A percentile compares a stretch with the other conserved stretches of the same genome.
Conservation (phyloP, 2,888 invertebrate genomes). For the Melieria omissa region DNA sequence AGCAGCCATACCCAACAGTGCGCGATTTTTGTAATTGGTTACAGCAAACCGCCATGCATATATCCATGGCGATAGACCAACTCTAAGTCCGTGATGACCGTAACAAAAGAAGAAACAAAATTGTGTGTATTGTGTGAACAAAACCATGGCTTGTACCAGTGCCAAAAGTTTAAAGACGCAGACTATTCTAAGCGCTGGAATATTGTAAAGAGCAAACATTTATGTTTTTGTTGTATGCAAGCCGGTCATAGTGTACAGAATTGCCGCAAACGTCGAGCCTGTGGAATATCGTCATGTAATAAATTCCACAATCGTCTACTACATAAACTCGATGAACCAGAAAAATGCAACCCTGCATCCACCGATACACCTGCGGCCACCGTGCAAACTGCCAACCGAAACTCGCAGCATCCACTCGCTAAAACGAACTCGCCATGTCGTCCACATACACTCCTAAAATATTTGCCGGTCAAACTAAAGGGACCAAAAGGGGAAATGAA, state of each 20-base stretch:
- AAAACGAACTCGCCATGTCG: not conserved
- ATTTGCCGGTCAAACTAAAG: not conserved
- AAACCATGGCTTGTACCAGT: not conserved
- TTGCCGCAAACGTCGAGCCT: not conserved
- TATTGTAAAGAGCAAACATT: not conserved
- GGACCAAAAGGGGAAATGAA: slow-evolving; percentile 5
- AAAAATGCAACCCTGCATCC: not conserved
- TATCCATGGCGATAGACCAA: no score
- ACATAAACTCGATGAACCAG: not conserved
- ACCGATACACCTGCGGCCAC: slow-evolving; percentile 3
- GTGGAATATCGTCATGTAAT: not conserved
- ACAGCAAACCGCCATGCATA: slow-evolving; percentile 27
- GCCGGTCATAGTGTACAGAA: not conserved
- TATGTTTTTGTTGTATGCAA: not conserved
- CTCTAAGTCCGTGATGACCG: not conserved
- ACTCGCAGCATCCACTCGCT: slow-evolving; percentile 1
- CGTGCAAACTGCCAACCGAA: slow-evolving; percentile 1
- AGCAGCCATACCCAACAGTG: slow-evolving; percentile 32
- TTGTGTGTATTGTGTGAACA: not conserved
- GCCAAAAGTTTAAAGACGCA: slow-evolving; percentile 6
- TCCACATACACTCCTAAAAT: not conserved
- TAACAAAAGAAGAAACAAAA: not conserved
- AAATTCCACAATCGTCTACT: slow-evolving; percentile 1
- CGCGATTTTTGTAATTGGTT: slow-evolving; percentile 33
- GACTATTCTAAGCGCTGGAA: not conserved